Base-by-base conservation (phyloP, 2,113 vertebrate genomes). In the Notechis scutatus region DNA sequence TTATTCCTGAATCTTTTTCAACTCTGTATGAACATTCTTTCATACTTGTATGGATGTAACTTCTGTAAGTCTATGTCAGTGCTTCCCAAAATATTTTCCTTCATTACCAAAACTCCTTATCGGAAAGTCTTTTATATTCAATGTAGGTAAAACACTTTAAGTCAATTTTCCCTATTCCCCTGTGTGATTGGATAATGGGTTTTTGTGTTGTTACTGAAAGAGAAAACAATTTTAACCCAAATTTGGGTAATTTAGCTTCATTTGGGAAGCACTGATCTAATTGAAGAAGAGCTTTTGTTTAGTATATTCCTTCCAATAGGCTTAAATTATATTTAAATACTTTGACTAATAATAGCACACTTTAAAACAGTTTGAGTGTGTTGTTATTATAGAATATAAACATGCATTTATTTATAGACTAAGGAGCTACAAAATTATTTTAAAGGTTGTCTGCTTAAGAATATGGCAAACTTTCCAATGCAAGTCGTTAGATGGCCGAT, bases 1-100 rank as follows among this genome's bases (percentile, higher is more conserved):
- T 94, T 96, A 94, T 90, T 93, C 74, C 93, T 92, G 94, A 95
- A 88, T 95, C 85, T 93, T 90, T 21, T 93, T 95, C 93, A 97
- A 93, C 8, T 20, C 55, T 34, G 74, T 95, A 96, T 94, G 92
- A 93, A 93, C 92, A 96, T 97, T 86, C 91, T 94, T 95, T 95
- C 81, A 88, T 92, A 81, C 81, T 81, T 91, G 94, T 57, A 74
- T 0, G n/a, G 91, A 95, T 93, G 64, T 0, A 92, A 74, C 52
- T 3, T 96, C 94, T 91, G 91, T 89, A 88, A 61, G 91, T 88
- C 0, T 85, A 42, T 69, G 39, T 64, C 24, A 26, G 3, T 61
- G 24, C 7, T 61, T 61, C 8, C 57, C 24, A 26, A 61, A 26
- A 61, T 61, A 6, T 61, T 61, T 61, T 61, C 24, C 57, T 61